Evolutionary conservation across 2,888 invertebrate genomes (phyloP).

Genomic region (Sminthurinus aureus): DNA sequence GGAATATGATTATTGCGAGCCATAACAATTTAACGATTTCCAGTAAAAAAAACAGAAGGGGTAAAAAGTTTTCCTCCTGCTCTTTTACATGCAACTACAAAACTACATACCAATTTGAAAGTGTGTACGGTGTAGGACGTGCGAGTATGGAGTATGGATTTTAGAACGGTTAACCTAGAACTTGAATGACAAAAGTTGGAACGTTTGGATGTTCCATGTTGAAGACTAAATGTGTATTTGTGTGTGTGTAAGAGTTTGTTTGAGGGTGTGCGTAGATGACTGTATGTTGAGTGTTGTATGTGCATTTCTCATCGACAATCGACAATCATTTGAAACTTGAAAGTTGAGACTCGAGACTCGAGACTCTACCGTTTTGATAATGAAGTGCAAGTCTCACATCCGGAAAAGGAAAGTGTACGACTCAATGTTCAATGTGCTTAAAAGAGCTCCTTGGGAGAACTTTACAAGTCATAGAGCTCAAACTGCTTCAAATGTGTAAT

Average conservation of each 20-base stretch:
- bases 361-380: neutral
- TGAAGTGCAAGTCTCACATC: neutral
- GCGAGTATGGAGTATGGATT: neutral
- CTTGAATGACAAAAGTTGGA: neutral
- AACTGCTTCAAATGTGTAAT: neutral
- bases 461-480: conserved; percentile 27
- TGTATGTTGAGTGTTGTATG: no score
- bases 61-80: neutral
- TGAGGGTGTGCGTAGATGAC: no score
- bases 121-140: neutral
- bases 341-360: neutral
- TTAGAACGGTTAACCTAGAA: conserved; percentile 7
- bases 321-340: neutral
- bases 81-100: neutral
- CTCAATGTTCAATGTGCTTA: neutral
- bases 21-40: no score
- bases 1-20: no score
- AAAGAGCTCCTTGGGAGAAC: conserved; percentile 26
- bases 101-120: no score
- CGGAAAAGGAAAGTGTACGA: neutral
- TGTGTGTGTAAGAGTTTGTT: no score
- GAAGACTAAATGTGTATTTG: no score
- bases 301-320: neutral
- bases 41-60: neutral
- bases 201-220: no score